Base-by-base conservation (phyloP, 2,113 vertebrate genomes). In the Zosterops japonicus region DNA sequence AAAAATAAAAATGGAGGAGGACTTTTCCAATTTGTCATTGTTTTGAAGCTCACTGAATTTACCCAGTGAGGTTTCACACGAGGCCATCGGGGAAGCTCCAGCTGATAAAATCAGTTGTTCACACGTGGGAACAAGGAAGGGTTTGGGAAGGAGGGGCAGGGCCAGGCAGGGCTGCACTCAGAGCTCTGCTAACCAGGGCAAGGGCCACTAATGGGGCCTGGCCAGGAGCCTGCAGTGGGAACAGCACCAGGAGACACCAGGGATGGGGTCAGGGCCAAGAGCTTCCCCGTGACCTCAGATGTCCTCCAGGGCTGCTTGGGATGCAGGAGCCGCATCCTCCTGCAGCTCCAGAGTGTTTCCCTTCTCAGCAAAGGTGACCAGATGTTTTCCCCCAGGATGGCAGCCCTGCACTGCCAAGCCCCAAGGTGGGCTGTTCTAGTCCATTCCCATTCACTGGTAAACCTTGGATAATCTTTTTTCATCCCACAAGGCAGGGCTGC, bases 261-360 rank as follows among this genome's bases (percentile, higher is more conserved):
- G 4, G 56, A 19, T 15, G 50, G 52, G 50, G 44, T 1, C 12
- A 18, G 60, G 89, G 59, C 50, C 46, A 46, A 19, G 60, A 81
- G 33, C 64, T 55, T 8, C 36, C 59, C 35, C 7, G 31, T 60
- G 64, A 52, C 82, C 67, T 71, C 3, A 53, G 44, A 18, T 86
- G 76, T 52, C 63, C 71, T 13, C 41, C 14, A 23, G 63, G 17
- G 29, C 52, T 35, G 47, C 4, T 6, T 49, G 70, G 68, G 59
- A 24, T 52, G 71, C 50, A 28, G 68, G 55, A 46, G 2, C 22
- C 0, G 0, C 21, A 35, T 56, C 64, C 35, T 59, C 20, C 70
- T 14, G 5, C 9, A 29, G 59, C 24, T 72, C 41, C 46, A 35
- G 2, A 1, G 3, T 0, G 0, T 78, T 59, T 57, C 53, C 35